Evolutionary conservation across 37 sponge, comb jelly and placozoan species (phyloP).

Genomic region (Bolinopsis microptera): DNA sequence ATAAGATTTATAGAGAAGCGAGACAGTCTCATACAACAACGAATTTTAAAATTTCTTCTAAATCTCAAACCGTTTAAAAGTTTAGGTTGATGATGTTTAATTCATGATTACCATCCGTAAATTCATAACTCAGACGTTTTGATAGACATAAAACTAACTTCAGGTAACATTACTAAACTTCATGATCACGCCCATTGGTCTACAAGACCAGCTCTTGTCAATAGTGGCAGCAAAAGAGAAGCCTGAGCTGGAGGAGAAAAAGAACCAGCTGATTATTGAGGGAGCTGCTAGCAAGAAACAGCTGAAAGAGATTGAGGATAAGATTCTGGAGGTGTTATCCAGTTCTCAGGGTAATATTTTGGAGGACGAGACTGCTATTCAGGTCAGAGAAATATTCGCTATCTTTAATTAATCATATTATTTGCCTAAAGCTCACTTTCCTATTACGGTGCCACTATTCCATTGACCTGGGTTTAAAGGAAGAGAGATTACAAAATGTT

Average conservation of each 20-base stretch:
- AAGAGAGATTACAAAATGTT: too few species aligned
- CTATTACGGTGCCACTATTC: too few species aligned
- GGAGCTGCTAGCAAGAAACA: slow-evolving; percentile 94
- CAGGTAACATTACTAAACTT: slow-evolving; percentile 94
- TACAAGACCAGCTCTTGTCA: slow-evolving; percentile 96
- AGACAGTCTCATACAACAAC: too few species aligned
- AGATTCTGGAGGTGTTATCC: slow-evolving; percentile 95
- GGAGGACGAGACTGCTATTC: slow-evolving; percentile 95
- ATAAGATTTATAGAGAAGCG: neutral
- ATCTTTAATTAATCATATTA: too few species aligned
- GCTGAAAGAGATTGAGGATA: slow-evolving; percentile 96
- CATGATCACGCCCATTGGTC: slow-evolving; percentile 99
- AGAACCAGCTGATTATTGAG: slow-evolving; percentile 94
- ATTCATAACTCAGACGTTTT: too few species aligned
- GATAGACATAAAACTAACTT: too few species aligned
- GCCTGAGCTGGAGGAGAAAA: slow-evolving; percentile 96
- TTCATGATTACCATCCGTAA: too few species aligned
- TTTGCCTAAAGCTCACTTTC: too few species aligned
- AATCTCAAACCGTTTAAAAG: too few species aligned
- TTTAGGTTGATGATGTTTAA: too few species aligned
- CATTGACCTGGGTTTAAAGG: too few species aligned
- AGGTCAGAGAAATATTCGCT: slow-evolving; percentile 60
- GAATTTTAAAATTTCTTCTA: too few species aligned
- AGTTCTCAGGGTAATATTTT: slow-evolving; percentile 92
- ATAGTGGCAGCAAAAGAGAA: slow-evolving; percentile 98